Evolutionary conservation across 2,113 vertebrate species (phyloP).

Genomic region (Microtus pennsylvanicus): DNA sequence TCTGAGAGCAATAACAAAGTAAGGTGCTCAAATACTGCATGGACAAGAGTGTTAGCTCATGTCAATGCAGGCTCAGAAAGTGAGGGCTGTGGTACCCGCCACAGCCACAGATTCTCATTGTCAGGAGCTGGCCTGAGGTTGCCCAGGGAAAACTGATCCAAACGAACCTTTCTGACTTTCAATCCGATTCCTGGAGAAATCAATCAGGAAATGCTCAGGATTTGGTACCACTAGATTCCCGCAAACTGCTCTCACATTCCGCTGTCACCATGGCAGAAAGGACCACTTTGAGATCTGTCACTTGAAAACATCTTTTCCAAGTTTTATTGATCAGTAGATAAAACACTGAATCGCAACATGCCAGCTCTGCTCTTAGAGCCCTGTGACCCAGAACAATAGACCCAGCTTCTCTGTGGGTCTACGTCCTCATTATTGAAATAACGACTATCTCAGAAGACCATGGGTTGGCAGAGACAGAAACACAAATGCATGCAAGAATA

Average conservation of each 20-base stretch:
- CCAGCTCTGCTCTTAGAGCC: neutral
- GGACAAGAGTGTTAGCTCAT: neutral
- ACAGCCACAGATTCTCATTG: neutral
- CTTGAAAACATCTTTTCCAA: conserved; percentile 7
- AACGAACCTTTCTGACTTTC: neutral
- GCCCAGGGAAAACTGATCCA: neutral
- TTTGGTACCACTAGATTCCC: neutral
- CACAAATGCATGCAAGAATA: neutral
- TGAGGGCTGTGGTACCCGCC: neutral
- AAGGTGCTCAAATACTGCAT: neutral
- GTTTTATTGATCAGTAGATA: neutral
- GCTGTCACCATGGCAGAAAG: neutral
- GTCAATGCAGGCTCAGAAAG: neutral
- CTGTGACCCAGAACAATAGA: neutral
- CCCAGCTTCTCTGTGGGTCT: neutral
- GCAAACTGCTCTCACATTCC: neutral
- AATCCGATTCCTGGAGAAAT: neutral
- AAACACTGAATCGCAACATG: neutral
- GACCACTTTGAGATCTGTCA: neutral
- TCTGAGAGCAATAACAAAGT: neutral
- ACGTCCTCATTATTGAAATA: neutral
- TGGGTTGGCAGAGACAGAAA: neutral
- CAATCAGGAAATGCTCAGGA: neutral
- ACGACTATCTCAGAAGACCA: neutral
- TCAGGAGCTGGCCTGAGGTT: neutral